Percentiles rank a stretch among this genome's conserved stretches.
phyloP scores from a whole-genome alignment of 1,140 invertebrate genomes.

The Euglossa dilemma region DNA sequence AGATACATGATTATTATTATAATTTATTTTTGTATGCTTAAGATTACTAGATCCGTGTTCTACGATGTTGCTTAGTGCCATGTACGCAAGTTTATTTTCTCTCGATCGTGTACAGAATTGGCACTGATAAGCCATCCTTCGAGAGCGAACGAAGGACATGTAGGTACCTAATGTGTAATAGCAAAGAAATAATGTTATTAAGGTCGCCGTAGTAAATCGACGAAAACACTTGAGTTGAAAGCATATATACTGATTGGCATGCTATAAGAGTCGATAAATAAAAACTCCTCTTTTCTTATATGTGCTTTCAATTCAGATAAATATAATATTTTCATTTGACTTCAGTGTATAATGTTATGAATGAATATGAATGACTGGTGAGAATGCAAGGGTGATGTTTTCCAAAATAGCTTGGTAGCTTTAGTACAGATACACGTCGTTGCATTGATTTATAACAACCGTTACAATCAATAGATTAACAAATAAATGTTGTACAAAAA shows the following conservation, averaged over 20 bases:
- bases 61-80: slow-evolving; percentile 63
- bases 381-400: slow-evolving; percentile 49
- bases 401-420: slow-evolving; percentile 59
- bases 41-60: slow-evolving; percentile 69
- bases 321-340: slow-evolving; percentile 45
- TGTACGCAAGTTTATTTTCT: slow-evolving; percentile 56
- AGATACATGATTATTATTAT: slow-evolving; percentile 76
- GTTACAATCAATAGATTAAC: slow-evolving; percentile 52
- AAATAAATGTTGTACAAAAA: slow-evolving; percentile 40
- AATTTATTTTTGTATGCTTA: slow-evolving; percentile 79
- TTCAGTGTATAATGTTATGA: slow-evolving; percentile 41
- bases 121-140: slow-evolving; percentile 45
- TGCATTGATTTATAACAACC: slow-evolving; percentile 59
- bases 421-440: slow-evolving; percentile 57
- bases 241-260: slow-evolving; percentile 30
- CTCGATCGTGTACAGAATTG: slow-evolving; percentile 52
- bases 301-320: slow-evolving; percentile 46
- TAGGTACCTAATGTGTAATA: slow-evolving; percentile 63
- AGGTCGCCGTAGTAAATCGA: slow-evolving; percentile 23
- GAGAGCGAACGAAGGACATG: slow-evolving; percentile 16
- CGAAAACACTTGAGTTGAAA: slow-evolving; percentile 33
- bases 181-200: slow-evolving; percentile 50
- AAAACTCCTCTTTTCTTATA: slow-evolving; percentile 21
- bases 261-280: neutral
- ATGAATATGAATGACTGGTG: slow-evolving; percentile 44